These are phyloP conservation scores for Lochmaea capreae DNA, from an alignment of 2,888 invertebrate genomes.

Conservation along the genomic window DNA sequence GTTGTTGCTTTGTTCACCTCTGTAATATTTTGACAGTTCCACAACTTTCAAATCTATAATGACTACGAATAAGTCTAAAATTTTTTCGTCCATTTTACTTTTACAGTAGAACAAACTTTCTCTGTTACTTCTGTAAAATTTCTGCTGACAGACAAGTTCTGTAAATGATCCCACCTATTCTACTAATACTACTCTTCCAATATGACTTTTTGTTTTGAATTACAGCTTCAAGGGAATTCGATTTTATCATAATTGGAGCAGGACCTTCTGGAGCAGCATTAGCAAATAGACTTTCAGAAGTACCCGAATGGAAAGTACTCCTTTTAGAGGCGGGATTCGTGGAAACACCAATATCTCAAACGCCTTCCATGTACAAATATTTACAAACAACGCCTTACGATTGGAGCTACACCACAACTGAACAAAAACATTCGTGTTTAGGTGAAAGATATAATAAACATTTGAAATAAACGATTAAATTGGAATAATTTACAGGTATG, in stretches of 20 bases:
- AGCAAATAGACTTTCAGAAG: slow-evolving; percentile 67
- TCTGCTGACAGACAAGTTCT: no score
- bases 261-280: slow-evolving; percentile 68
- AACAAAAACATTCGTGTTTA: slow-evolving; percentile 68
- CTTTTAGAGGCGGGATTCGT: slow-evolving; percentile 57
- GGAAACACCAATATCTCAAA: slow-evolving; percentile 61
- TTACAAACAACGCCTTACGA: slow-evolving; percentile 63
- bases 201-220: not conserved
- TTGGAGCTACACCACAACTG: slow-evolving; percentile 66
- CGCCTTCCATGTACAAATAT: slow-evolving; percentile 60
- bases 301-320: slow-evolving; percentile 59
- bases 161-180: no score
- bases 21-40: no score
- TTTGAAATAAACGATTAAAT: not conserved
- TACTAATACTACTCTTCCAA: not conserved
- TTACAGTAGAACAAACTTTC: no score
- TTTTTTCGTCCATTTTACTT: no score
- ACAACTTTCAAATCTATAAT: no score
- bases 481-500: slow-evolving; percentile 48
- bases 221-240: slow-evolving; percentile 57
- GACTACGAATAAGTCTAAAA: no score
- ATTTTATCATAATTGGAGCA: slow-evolving; percentile 67
- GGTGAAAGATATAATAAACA: slow-evolving; percentile 55
- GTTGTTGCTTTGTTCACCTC: no score
- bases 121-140: no score